Evolutionary conservation across 2,797 vertebrate genomes (phyloP), one percentile per base, ranked within the genome.

Genomic region (Dicrostonyx torquatus): DNA sequence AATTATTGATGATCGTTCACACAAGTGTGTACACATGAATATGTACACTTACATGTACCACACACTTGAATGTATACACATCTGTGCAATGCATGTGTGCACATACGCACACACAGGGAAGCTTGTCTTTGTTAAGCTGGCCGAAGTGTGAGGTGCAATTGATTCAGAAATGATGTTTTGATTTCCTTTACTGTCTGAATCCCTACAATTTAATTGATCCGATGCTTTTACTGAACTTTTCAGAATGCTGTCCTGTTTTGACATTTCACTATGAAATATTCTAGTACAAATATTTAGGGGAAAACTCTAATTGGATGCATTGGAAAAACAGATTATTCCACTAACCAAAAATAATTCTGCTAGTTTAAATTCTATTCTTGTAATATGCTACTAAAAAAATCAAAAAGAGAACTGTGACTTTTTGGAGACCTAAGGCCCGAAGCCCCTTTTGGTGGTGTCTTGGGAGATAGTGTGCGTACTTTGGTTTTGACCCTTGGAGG

Each of bases 351-450:
- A 75, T n/a, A 64, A 77, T 20, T 48, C 73, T 58, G 22, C 29
- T 62, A 76, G 73, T 13, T 83, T 84, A 70, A 73, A 3, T 78
- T 78, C 90, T 89, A 45, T 79, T 66, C 75, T 93, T 94, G 68
- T 45, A 58, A 29, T 22, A 22, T 84, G 76, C 75, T 64, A 50
- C 6, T 48, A n/a, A 91, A 94, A 94, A 78, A 76, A 45, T 66
- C 72, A 64, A 73, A 87, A 78, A 75, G 43, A 68, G 12, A 20
- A 87, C 29, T 20, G 1, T 77, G 70, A 40, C 31, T 93, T 92
- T 62, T 83, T 55, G 29, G 78, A 89, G 48, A 82, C 45, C 24
- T n/a, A 77, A 82, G 43, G 70, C 15, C 22, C 40, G 12, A 22
- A 62, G 7, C 8, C 70, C 29, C n/a, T 20, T 2, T 7, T 92